A percentile compares a stretch with the other conserved stretches of the same genome.
These are phyloP conservation scores for Penaeus vannamei DNA, from an alignment of 1,140 invertebrate genomes.

Conservation along the genomic window DNA sequence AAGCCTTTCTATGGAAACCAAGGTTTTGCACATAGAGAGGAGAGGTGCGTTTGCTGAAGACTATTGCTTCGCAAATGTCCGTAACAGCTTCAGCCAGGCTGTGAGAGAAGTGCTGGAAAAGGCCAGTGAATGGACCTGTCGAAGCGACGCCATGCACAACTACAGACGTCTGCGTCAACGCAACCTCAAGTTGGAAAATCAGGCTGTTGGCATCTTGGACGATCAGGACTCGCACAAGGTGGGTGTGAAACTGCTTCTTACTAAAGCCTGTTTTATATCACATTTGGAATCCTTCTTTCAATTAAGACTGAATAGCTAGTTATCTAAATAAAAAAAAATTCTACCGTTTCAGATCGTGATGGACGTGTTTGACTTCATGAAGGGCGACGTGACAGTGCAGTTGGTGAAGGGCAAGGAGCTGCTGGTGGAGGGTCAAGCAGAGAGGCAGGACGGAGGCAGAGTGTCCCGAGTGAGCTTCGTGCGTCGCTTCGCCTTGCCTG, in stretches of 20 bases:
- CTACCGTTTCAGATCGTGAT: too few species aligned
- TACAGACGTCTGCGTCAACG: constrained; percentile 42
- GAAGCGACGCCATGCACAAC: constrained; percentile 9
- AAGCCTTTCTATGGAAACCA: not conserved
- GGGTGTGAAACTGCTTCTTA: not conserved
- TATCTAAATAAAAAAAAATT: too few species aligned
- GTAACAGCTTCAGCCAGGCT: constrained; percentile 13
- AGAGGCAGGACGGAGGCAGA: too few species aligned
- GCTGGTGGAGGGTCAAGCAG: too few species aligned
- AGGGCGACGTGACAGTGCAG: too few species aligned
- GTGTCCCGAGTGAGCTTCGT: too few species aligned
- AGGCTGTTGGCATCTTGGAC: constrained; percentile 41
- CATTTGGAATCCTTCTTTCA: too few species aligned
- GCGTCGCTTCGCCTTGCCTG: too few species aligned
- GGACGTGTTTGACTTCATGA: too few species aligned
- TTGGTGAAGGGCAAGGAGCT: too few species aligned
- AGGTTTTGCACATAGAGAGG: not conserved
- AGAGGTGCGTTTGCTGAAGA: constrained; percentile 24
- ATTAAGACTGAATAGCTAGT: too few species aligned
- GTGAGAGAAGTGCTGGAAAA: constrained; percentile 37
- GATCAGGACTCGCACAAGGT: constrained; percentile 39
- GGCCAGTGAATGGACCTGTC: not conserved
- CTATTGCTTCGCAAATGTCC: constrained; percentile 14
- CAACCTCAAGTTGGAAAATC: constrained; percentile 53
- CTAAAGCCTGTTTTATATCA: too few species aligned